These are phyloP conservation scores for Atrina japonica DNA, from an alignment of 2,888 invertebrate genomes.

Conservation along the genomic window DNA sequence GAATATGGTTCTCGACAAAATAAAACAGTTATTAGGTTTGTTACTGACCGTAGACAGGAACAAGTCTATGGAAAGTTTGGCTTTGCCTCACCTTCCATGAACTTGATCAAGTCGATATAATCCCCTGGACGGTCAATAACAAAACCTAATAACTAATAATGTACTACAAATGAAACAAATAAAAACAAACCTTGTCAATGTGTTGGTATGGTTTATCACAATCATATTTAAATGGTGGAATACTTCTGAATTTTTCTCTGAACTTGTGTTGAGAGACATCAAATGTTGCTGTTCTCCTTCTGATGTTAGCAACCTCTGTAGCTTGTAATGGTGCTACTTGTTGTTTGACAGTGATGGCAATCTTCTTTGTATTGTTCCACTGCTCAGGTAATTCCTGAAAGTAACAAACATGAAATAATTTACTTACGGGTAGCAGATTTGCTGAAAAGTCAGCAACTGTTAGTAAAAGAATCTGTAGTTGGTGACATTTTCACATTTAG, in stretches of 20 bases:
- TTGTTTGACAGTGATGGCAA: conserved; percentile 94
- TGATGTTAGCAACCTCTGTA: conserved; percentile 93
- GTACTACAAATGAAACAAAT: too few relatives aligned
- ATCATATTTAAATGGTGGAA: conserved; percentile 79
- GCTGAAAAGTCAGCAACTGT: too few relatives aligned
- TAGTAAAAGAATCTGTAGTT: too few relatives aligned
- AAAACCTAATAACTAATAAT: too few relatives aligned
- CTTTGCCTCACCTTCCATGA: too few relatives aligned
- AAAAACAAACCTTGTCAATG: conserved; percentile 76
- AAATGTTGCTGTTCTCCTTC: conserved; percentile 92
- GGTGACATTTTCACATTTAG: neutral
- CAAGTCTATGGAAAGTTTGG: too few relatives aligned
- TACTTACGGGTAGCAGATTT: too few relatives aligned
- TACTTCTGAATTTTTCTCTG: conserved; percentile 90
- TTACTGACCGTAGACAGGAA: too few relatives aligned
- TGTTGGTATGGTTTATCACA: conserved; percentile 78
- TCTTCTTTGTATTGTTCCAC: conserved; percentile 96
- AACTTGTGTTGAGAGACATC: conserved; percentile 91
- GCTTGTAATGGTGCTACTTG: conserved; percentile 97
- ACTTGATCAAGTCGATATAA: too few relatives aligned
- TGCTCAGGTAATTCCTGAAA: conserved; percentile 94
- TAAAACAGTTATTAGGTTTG: too few relatives aligned
- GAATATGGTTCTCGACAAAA: too few relatives aligned
- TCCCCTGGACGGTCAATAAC: too few relatives aligned
- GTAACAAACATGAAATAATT: neutral